phyloP scores from a whole-genome alignment of 2,888 invertebrate species.

The Cephus pulcher region DNA sequence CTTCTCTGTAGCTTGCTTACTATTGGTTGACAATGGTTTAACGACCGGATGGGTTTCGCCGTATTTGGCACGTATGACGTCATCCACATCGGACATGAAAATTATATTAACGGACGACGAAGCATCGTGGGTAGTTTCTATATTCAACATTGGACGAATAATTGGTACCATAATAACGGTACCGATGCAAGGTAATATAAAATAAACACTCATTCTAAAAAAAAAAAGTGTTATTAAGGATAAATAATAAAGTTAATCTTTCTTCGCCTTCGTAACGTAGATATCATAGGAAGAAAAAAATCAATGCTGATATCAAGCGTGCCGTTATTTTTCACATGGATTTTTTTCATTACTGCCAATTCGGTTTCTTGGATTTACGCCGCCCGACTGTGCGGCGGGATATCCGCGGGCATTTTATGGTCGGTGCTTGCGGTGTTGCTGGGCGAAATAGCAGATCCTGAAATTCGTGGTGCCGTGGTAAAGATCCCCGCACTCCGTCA shows the following conservation, averaged over 20 bases:
- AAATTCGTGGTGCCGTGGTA: constrained; percentile 61
- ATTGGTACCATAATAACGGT: constrained; percentile 53
- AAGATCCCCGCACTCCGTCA: constrained; percentile 19
- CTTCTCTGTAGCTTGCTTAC: constrained; percentile 6
- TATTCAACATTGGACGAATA: constrained; percentile 57
- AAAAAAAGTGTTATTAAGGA: neutral
- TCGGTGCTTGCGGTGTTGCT: constrained; percentile 52
- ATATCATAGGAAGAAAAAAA: constrained; percentile 53
- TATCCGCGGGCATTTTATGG: constrained; percentile 59
- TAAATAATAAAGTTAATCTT: neutral
- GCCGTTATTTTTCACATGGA: constrained; percentile 53
- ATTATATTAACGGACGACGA: constrained; percentile 51
- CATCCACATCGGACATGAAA: constrained; percentile 34
- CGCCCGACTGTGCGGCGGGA: constrained; percentile 50
- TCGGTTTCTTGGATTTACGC: constrained; percentile 55
- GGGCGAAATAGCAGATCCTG: constrained; percentile 59
- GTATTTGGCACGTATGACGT: constrained; percentile 57
- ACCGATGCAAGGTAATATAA: constrained; percentile 38
- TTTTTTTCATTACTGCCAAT: constrained; percentile 51
- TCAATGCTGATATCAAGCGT: constrained; percentile 47
- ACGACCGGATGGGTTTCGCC: constrained; percentile 61
- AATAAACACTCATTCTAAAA: neutral
- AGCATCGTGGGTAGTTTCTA: constrained; percentile 59
- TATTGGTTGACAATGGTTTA: constrained; percentile 52
- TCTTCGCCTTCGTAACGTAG: constrained; percentile 29